Evolutionary conservation across 2,113 vertebrate genomes (phyloP).

Genomic region (Psephotus haematonotus): DNA sequence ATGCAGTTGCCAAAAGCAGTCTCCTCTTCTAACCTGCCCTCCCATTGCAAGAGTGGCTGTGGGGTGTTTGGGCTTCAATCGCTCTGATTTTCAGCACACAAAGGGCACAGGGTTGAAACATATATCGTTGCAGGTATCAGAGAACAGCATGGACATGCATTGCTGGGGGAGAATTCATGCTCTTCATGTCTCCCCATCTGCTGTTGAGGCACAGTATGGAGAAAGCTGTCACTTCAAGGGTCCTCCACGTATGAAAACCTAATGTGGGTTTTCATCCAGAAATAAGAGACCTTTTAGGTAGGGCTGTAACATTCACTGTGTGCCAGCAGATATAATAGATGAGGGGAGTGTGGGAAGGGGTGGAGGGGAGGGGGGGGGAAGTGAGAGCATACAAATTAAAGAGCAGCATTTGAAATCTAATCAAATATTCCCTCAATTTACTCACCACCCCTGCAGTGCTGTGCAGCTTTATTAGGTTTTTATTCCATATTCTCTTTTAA

Average conservation of each 20-base stretch:
- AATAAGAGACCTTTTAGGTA: neutral
- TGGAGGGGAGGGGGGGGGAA: neutral
- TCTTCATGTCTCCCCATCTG: neutral
- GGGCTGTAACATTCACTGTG: neutral
- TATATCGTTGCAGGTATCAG: fast-evolving
- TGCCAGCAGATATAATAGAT: constrained; percentile 39
- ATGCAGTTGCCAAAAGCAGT: neutral
- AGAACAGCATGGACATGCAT: no score
- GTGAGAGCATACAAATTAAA: constrained; percentile 66
- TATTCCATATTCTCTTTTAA: constrained; percentile 73
- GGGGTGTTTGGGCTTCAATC: neutral
- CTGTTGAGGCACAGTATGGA: neutral
- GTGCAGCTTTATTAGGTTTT: constrained; percentile 69
- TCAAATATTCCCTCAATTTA: constrained; percentile 73
- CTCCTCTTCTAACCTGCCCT: neutral
- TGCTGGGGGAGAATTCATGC: fast-evolving
- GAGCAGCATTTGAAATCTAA: constrained; percentile 72
- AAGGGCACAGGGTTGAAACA: neutral
- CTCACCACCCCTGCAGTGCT: constrained; percentile 60
- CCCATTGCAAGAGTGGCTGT: fast-evolving
- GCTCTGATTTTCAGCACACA: fast-evolving
- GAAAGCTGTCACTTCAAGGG: neutral
- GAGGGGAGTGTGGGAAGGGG: neutral
- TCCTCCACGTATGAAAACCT: neutral
- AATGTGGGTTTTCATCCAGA: neutral